Conservation (phyloP, 2,888 invertebrate genomes). For the Pecten maximus region DNA sequence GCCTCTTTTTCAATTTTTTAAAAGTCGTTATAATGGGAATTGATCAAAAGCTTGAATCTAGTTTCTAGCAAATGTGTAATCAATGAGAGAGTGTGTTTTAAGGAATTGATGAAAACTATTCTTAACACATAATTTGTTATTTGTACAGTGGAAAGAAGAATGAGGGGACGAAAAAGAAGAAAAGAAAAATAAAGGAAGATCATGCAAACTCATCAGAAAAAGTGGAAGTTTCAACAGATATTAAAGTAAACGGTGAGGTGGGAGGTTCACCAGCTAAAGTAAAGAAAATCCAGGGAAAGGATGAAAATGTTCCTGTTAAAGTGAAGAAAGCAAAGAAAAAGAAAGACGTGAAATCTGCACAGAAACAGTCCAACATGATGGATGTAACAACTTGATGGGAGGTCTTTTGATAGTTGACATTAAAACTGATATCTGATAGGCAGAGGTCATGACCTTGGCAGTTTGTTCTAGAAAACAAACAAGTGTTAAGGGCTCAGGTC, state of each 20-base stretch:
- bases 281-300: neutral
- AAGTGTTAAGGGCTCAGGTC: too few species aligned
- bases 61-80: too few species aligned
- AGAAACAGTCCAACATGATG: neutral
- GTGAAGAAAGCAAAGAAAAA: neutral
- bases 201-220: neutral
- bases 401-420: neutral
- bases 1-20: too few species aligned
- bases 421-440: too few species aligned
- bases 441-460: too few species aligned
- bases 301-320: neutral
- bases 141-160: neutral
- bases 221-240: neutral
- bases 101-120: neutral
- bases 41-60: too few species aligned
- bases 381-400: neutral
- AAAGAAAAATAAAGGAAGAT: neutral
- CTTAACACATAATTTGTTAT: neutral
- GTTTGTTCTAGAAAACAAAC: too few species aligned
- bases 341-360: neutral
- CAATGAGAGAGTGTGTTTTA: neutral
- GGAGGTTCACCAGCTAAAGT: neutral
- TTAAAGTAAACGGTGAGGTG: neutral
- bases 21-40: too few species aligned
- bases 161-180: neutral